Base-by-base conservation (phyloP, 2,888 invertebrate species). In the Eumerus sabulonum region DNA sequence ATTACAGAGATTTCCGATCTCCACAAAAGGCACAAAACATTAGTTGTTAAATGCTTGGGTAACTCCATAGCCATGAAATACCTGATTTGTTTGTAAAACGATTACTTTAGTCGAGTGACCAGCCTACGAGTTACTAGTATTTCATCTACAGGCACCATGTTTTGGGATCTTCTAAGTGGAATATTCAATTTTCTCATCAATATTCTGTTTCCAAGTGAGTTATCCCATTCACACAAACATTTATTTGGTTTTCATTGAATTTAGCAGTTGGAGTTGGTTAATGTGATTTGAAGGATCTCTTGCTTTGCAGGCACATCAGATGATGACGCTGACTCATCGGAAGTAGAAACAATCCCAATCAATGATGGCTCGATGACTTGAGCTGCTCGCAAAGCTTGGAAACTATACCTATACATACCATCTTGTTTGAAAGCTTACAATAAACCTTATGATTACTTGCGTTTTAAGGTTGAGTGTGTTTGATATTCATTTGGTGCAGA, bases 271-370 rank as follows among this genome's bases (percentile, higher is more conserved):
- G 9, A 5, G 40, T 4, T 45, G 1, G 16, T 54, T n/a, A n/a
- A n/a, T n/a, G n/a, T n/a, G n/a, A n/a, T 45, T 13, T 57, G 27
- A 27, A 40, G 5, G 1, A 14, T 48, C n/a, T 1, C 42, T 19
- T 56, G 11, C 42, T 36, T 70, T 53, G 1, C 16, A 77, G 77
- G 73, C 47, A 18, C 3, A 2, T 4, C 63, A 11, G 53, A 38
- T 14, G 73, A 77, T 73, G 77, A 77, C 1, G 73, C 77, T 3
- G 77, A 77, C 47, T 77, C 77, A 0, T 73, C 77, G 38, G 77
- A 77, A 35, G 77, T 77, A 40, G 77, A 77, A 73, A 73, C 73
- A 1, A 62, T 77, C 13, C 51, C 73, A n/a, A 63, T 54, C 19
- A 40, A 3, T 27, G 27, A n/a, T n/a, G n/a, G n/a, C n/a, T 27